Evolutionary conservation across 2,888 invertebrate genomes (phyloP), one percentile per base, ranked within the genome.

Genomic region (Cataglyphis livida): DNA sequence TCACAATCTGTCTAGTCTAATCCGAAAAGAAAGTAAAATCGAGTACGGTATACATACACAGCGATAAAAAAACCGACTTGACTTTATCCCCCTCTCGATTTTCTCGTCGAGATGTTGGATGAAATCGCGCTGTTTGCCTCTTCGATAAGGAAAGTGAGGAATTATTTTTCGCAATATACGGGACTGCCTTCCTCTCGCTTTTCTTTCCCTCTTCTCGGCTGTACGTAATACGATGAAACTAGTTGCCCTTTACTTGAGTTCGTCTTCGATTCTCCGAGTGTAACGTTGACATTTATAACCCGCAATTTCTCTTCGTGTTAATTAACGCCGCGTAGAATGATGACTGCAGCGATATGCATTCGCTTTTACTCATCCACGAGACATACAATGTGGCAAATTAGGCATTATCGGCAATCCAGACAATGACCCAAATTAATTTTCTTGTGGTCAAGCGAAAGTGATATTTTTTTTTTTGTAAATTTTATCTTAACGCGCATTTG

Each of bases 221-320:
- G 28, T 70, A 64, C 7, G 32, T 25, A 65, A 28, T 25, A 21
- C 54, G 81, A 81, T 65, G 66, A 79, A 85, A 84, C 87, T 75
- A 59, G 87, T 85, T 89, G 89, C 89, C 89, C 89, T 89, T 89
- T 89, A 85, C 88, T 48, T 41, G 25, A 28, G 21, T 65, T 78
- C 83, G 12, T 83, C 83, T 57, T 83, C 61, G 44, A 28, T 44
- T 75, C 61, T 38, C 70, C 57, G 62, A 65, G 51, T n/a, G 73
- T 59, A 68, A 73, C 44, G 48, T 7, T 76, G 88, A 41, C 84
- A 88, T 89, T 89, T 89, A 68, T 75, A 76, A 68, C 78, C n/a
- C n/a, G 68, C 70, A 82, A 86, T 84, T 88, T 76, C 35, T 9
- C 9, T 32, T 32, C 35, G 7, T 51, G 64, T 57, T 82, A 73